Evolutionary conservation across 2,797 vertebrate genomes (phyloP), one percentile per base, ranked within the genome.

Genomic region (Tamandua tetradactyla): DNA sequence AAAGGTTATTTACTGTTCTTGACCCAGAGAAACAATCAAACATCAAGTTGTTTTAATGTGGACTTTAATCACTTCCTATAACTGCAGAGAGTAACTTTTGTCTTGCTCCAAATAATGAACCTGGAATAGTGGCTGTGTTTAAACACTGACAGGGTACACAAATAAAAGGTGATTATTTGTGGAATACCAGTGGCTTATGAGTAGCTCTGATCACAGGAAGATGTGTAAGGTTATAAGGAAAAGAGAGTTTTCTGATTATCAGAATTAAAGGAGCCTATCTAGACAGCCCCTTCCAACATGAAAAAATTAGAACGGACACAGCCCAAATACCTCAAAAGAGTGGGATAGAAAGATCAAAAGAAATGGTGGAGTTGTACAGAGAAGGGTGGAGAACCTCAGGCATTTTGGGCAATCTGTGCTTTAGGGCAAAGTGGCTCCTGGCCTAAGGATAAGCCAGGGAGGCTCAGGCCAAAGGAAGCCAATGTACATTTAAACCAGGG

Each of bases 11-110:
- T 13, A 27, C 15, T 78, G 82, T 40, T 75, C 55, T 0, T 49
- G 11, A 72, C 37, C 75, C 61, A 84, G 79, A 89, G 61, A 79
- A 87, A 81, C 40, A 66, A 69, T 22, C 37, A 13, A 6, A 57
- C 71, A 44, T 17, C 89, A 59, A 23, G 8, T 1, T 44, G 57
- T 35, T 91, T 74, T 47, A 22, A 49, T 3, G 17, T 35, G 59
- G 74, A 52, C 81, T 44, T 55, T 40, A 85, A 35, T 3, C 72
- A 74, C 52, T 23, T 69, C 49, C 37, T 35, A 6, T 7, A 3
- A 25, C n/a, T 35, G 14, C 14, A 5, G 2, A 7, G 49, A 64
- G 17, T 61, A 42, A n/a, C 57, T 66, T 85, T 57, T 42, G 44
- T 37, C 30, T 35, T 71, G 18, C 15, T 27, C 66, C 25, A 13